These are phyloP conservation scores for Tenebrosternarchus preto DNA, from an alignment of 2,113 vertebrate genomes.

Conservation along the genomic window DNA sequence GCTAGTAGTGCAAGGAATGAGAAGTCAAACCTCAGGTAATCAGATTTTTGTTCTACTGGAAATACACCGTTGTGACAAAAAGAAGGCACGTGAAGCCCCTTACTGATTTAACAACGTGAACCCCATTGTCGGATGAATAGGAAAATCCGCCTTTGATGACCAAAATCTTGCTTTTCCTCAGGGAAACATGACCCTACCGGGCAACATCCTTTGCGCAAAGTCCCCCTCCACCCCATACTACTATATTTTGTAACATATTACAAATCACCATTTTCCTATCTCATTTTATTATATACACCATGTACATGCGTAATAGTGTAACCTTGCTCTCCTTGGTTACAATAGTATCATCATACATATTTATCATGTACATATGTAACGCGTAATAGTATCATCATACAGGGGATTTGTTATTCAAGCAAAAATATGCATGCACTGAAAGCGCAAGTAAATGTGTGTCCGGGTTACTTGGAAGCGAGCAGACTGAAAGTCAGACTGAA, in stretches of 20 bases:
- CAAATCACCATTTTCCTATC: no score
- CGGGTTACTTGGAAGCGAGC: background rate
- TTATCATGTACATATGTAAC: no score
- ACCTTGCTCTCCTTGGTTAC: no score
- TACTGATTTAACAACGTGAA: constrained; percentile 3
- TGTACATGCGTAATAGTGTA: no score
- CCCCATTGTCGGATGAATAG: constrained; percentile 15
- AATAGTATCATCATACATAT: no score
- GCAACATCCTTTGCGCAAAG: constrained; percentile 24
- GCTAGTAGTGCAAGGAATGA: background rate
- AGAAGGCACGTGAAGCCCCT: background rate
- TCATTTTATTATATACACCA: no score
- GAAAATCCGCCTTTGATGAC: constrained; percentile 7
- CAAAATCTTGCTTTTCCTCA: constrained; percentile 32
- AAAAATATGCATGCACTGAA: no score
- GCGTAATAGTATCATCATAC: no score
- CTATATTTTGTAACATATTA: no score
- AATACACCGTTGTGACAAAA: background rate
- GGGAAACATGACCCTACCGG: constrained; percentile 17
- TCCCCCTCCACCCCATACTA: background rate
- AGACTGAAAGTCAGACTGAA: background rate
- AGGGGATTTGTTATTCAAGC: no score
- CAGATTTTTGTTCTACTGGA: background rate
- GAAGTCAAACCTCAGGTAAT: background rate
- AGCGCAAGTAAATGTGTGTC: background rate